phyloP scores from a whole-genome alignment of 2,888 invertebrate genomes.

The Venusia cambrica region DNA sequence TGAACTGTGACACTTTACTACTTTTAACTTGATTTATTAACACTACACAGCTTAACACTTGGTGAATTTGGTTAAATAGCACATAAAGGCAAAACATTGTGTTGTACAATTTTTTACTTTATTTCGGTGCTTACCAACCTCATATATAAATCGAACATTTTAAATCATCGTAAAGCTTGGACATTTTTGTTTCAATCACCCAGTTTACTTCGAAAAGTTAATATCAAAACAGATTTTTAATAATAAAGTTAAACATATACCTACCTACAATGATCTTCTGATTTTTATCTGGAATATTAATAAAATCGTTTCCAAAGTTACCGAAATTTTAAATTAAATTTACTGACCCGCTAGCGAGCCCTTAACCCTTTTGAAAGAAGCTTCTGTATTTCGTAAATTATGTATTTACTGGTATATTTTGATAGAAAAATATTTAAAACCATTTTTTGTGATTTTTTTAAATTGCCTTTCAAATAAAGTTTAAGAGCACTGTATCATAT shows the following conservation, averaged over 20 bases:
- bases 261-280: slow-evolving; percentile 16
- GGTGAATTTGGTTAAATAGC: too few relatives aligned
- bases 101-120: too few relatives aligned
- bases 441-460: slow-evolving; percentile 22
- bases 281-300: slow-evolving; percentile 19
- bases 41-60: too few relatives aligned
- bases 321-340: slow-evolving; percentile 28
- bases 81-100: too few relatives aligned
- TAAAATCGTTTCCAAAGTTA: slow-evolving; percentile 22
- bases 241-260: slow-evolving; percentile 1
- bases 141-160: too few relatives aligned
- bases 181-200: too few relatives aligned
- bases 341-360: slow-evolving; percentile 20
- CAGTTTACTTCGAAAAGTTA: too few relatives aligned
- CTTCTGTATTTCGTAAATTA: slow-evolving; percentile 25
- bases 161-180: too few relatives aligned
- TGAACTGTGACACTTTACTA: too few relatives aligned
- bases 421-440: slow-evolving; percentile 22
- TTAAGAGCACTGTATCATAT: too few relatives aligned
- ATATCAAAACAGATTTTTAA: not conserved
- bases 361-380: slow-evolving; percentile 22
- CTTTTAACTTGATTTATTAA: too few relatives aligned
- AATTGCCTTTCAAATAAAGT: slow-evolving; percentile 20
- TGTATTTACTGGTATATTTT: slow-evolving; percentile 21
- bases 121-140: too few relatives aligned